A percentile compares a stretch with the other conserved stretches of the same genome.
phyloP scores from a whole-genome alignment of 2,888 invertebrate genomes.

The Oligia strigilis region DNA sequence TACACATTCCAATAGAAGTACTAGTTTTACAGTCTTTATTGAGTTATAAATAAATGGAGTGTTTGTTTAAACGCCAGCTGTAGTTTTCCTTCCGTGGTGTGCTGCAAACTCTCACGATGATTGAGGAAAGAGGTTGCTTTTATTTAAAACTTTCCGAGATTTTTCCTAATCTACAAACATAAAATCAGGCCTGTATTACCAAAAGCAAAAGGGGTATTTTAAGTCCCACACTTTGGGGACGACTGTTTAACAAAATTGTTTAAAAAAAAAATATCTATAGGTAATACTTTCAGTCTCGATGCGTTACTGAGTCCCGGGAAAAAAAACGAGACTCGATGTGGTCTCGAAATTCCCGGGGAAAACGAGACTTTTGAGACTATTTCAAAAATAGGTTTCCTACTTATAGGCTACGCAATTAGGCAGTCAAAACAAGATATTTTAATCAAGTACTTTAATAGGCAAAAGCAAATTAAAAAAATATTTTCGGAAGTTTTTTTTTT shows the following conservation, averaged over 20 bases:
- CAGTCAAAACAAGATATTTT: too few relatives aligned
- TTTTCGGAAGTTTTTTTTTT: too few relatives aligned
- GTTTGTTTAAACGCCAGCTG: conserved; percentile 18
- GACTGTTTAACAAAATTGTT: not conserved
- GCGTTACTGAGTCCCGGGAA: too few relatives aligned
- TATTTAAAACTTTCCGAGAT: not conserved
- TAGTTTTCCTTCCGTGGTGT: not conserved
- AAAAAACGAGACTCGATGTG: too few relatives aligned
- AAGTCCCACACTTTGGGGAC: not conserved
- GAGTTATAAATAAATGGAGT: conserved; percentile 20
- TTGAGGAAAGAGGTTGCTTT: not conserved
- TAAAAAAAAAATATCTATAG: too few relatives aligned
- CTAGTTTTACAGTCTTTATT: not conserved
- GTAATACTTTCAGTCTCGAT: too few relatives aligned
- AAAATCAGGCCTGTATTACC: conserved; percentile 63
- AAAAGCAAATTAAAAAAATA: too few relatives aligned
- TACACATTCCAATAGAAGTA: not conserved
- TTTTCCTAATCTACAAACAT: not conserved
- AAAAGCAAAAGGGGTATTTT: not conserved
- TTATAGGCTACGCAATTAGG: too few relatives aligned
- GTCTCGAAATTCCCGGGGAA: too few relatives aligned
- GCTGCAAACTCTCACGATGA: conserved; percentile 19
- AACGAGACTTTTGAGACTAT: too few relatives aligned
- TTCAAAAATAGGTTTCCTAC: too few relatives aligned
- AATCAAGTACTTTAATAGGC: too few relatives aligned